Percentiles rank a stretch among this genome's conserved stretches.
Evolutionary conservation across 2,888 invertebrate species (phyloP).

Genomic region (Apamea sordens): DNA sequence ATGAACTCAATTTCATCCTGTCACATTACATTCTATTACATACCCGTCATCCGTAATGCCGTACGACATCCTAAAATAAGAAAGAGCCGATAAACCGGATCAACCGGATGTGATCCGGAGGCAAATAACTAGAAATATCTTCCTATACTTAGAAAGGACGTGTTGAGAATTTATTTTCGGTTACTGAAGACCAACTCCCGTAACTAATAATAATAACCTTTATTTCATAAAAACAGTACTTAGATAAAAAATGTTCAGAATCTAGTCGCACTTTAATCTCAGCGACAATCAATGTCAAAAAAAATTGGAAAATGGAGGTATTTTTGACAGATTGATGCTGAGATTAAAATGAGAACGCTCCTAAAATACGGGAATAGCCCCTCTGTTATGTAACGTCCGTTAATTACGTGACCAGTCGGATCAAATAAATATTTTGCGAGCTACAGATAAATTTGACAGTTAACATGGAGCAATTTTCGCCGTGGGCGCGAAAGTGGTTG

Average conservation of each 20-base stretch:
- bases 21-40: constrained; percentile 21
- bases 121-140: constrained; percentile 20
- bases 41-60: constrained; percentile 3
- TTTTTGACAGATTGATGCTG: background rate
- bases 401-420: constrained; percentile 61
- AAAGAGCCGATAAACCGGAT: constrained; percentile 10
- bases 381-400: constrained; percentile 33
- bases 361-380: background rate
- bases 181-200: constrained; percentile 5
- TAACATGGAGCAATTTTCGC: constrained; percentile 52
- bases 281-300: background rate
- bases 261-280: background rate
- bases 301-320: background rate
- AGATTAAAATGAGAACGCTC: background rate
- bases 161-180: constrained; percentile 26
- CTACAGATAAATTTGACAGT: constrained; percentile 61
- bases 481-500: constrained; percentile 33
- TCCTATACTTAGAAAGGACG: constrained; percentile 8
- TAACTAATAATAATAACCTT: no score
- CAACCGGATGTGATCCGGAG: constrained; percentile 9
- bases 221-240: no score
- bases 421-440: constrained; percentile 60
- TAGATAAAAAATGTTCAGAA: background rate
- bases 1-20: constrained; percentile 28
- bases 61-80: constrained; percentile 15